These are phyloP conservation scores for Morone saxatilis DNA, from an alignment of 2,113 vertebrate species.

Conservation along the genomic window DNA sequence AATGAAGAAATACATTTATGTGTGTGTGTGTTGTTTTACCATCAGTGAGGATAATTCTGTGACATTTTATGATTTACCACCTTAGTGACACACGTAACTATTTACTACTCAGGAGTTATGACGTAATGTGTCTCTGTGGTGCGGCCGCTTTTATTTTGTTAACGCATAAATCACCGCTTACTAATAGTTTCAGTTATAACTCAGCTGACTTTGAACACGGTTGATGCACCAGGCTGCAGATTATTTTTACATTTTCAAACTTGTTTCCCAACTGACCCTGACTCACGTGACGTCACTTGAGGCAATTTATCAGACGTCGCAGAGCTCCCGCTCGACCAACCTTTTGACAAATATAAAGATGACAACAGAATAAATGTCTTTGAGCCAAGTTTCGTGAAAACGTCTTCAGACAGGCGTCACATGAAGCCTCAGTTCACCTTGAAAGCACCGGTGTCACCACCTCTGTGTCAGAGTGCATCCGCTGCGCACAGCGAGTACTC, in stretches of 20 bases:
- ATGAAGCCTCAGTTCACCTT: constrained; percentile 28
- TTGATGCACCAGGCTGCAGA: too few relatives aligned
- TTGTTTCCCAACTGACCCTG: neutral
- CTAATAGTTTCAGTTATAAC: too few relatives aligned
- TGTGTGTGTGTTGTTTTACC: too few relatives aligned
- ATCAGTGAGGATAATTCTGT: too few relatives aligned
- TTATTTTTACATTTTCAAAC: neutral
- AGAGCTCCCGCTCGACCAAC: neutral
- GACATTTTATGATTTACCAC: too few relatives aligned
- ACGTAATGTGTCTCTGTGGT: too few relatives aligned
- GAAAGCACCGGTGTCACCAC: neutral
- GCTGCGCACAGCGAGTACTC: constrained; percentile 12
- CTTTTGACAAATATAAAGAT: neutral
- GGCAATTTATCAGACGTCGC: neutral
- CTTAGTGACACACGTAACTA: too few relatives aligned
- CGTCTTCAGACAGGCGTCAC: constrained; percentile 22
- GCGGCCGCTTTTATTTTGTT: too few relatives aligned
- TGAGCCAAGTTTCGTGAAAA: neutral
- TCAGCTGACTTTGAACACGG: too few relatives aligned
- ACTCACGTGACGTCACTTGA: neutral
- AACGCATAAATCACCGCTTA: too few relatives aligned
- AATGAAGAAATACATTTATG: too few relatives aligned
- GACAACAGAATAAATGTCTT: neutral
- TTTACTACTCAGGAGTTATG: too few relatives aligned
- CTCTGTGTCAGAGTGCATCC: constrained; percentile 15